These are phyloP conservation scores for Pomatostomus ruficeps DNA, from an alignment of 2,113 vertebrate species.

Conservation along the genomic window DNA sequence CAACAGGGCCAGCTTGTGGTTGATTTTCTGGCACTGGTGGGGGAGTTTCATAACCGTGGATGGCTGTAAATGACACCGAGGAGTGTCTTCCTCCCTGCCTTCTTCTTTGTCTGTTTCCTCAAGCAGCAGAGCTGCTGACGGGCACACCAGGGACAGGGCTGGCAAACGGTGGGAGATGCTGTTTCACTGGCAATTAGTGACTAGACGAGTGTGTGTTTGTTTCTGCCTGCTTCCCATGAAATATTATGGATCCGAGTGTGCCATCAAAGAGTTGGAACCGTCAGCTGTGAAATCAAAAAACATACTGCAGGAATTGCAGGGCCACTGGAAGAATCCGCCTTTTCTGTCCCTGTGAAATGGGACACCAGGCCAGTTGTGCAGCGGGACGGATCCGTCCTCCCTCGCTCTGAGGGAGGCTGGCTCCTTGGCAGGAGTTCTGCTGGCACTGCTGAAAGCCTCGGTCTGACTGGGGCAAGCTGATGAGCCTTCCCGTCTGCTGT, in stretches of 20 bases:
- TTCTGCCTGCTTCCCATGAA: conserved; percentile 69
- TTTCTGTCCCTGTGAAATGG: not conserved
- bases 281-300: conserved; percentile 28
- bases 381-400: not conserved
- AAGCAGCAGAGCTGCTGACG: conserved; percentile 35
- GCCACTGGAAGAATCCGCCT: not conserved
- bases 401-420: not conserved
- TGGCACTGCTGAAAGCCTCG: not conserved
- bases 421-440: not conserved
- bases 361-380: not conserved
- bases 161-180: conserved; percentile 63
- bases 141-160: conserved; percentile 61
- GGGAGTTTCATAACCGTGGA: conserved; percentile 54
- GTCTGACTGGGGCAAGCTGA: not conserved
- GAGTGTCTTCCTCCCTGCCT: conserved; percentile 51
- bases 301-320: not conserved
- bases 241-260: conserved; percentile 51
- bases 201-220: conserved; percentile 57
- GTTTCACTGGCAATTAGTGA: conserved; percentile 63
- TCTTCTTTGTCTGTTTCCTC: conserved; percentile 64
- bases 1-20: not conserved
- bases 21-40: conserved; percentile 55
- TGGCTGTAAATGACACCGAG: conserved; percentile 32
- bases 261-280: conserved; percentile 27
- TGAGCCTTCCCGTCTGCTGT: not conserved